Conservation (phyloP, 2,797 vertebrate genomes). For the Geotria australis region DNA sequence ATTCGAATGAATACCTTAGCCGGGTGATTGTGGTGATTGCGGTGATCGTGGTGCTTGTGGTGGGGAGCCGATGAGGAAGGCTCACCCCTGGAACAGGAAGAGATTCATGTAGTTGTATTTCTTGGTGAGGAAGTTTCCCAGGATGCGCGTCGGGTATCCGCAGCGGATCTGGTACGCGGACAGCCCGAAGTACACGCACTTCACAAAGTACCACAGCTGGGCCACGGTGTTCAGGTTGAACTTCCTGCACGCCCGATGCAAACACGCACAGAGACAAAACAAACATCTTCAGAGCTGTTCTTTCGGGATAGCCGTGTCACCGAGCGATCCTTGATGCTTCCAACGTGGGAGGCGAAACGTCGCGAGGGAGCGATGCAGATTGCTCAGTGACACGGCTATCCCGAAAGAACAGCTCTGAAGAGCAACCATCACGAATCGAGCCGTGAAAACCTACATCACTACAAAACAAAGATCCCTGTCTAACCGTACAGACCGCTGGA, state of each 20-base stretch:
- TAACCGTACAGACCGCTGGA: too few species aligned
- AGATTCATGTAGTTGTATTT: constrained; percentile 28
- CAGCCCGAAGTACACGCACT: constrained; percentile 20
- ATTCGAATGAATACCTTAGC: too few species aligned
- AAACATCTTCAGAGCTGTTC: background rate
- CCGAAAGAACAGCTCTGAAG: too few species aligned
- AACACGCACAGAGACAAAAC: background rate
- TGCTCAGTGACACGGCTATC: too few species aligned
- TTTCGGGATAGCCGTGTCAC: too few species aligned
- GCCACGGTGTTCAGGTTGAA: constrained; percentile 18
- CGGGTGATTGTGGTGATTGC: too few species aligned
- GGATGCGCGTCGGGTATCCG: constrained; percentile 18
- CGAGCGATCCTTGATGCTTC: too few species aligned
- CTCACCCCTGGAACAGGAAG: constrained; percentile 75
- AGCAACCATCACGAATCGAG: too few species aligned
- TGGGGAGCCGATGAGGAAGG: background rate
- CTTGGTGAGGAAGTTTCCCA: constrained; percentile 25
- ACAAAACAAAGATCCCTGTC: background rate
- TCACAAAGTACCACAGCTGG: constrained; percentile 27
- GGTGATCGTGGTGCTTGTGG: too few species aligned
- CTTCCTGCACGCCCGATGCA: constrained; percentile 9
- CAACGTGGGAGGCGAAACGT: too few species aligned
- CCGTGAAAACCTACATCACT: background rate
- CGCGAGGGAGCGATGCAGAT: too few species aligned
- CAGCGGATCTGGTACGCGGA: constrained; percentile 24